A percentile compares a stretch with the other conserved stretches of the same genome.
phyloP scores from a whole-genome alignment of 1,140 invertebrate species.

The Trichogramma pretiosum region DNA sequence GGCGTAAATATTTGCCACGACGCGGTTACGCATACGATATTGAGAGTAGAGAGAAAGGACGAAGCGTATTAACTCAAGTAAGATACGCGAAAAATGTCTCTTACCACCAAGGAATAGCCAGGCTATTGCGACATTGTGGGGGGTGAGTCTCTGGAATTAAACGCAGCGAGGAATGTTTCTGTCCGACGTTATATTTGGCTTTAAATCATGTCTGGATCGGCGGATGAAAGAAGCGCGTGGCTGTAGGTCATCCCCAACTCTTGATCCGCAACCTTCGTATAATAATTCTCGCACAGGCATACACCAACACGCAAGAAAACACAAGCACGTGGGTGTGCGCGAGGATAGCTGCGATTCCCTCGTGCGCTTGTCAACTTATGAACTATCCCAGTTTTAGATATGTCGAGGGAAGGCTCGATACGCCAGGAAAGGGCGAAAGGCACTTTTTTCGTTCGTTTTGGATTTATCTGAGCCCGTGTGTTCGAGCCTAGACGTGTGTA shows the following conservation, averaged over 20 bases:
- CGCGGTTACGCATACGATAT: too few species aligned
- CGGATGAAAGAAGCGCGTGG: slow-evolving; percentile 19
- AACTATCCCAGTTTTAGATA: slow-evolving; percentile 5
- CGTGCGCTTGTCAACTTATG: slow-evolving; percentile 3
- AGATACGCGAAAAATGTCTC: too few species aligned
- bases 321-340: background rate
- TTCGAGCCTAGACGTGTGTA: background rate
- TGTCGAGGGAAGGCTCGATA: background rate
- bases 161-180: slow-evolving; percentile 37
- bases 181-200: slow-evolving; percentile 47
- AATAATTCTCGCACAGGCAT: too few species aligned
- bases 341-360: slow-evolving; percentile 3
- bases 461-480: background rate
- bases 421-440: background rate
- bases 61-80: too few species aligned
- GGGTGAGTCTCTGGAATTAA: too few species aligned
- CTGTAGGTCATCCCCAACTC: background rate
- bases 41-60: too few species aligned
- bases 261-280: background rate
- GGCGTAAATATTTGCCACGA: slow-evolving; percentile 10
- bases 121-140: too few species aligned
- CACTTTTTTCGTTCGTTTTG: too few species aligned
- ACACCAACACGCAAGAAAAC: too few species aligned
- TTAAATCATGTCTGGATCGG: slow-evolving; percentile 46
- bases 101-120: too few species aligned